Percentiles rank a stretch among this genome's conserved stretches.
Evolutionary conservation across 2,113 vertebrate genomes (phyloP).

Genomic region (Microcebus griseorufus): DNA sequence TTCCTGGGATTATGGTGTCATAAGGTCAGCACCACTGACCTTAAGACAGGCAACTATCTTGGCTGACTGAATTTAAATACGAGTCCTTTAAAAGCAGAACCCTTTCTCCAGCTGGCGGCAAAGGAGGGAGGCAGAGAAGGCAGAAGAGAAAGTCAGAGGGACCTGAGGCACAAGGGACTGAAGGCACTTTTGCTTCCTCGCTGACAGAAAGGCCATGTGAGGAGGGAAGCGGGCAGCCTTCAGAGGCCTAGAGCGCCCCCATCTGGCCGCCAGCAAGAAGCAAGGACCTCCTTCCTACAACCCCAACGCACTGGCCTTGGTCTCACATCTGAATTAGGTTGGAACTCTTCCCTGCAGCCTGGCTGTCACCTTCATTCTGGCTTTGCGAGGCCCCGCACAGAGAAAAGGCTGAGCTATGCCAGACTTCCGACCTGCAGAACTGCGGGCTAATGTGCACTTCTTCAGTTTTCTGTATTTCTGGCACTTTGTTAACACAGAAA

Average conservation of each 20-base stretch:
- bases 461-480: neutral
- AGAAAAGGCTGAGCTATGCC: no score
- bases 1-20: no score
- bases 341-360: no score
- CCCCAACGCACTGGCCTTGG: no score
- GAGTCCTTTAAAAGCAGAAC: neutral
- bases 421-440: neutral
- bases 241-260: neutral
- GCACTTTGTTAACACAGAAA: neutral
- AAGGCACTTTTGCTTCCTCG: neutral
- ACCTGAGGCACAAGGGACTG: neutral
- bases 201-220: neutral
- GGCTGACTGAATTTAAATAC: neutral
- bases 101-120: neutral
- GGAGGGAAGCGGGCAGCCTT: neutral
- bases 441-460: neutral
- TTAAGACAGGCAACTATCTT: neutral
- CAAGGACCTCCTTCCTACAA: no score
- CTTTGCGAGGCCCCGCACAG: neutral
- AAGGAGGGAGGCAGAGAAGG: neutral
- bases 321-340: neutral
- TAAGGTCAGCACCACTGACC: no score
- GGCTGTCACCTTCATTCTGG: neutral
- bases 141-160: neutral
- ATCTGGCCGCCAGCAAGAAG: neutral